Base-by-base conservation (phyloP, 2,888 invertebrate genomes). In the Hecatera dysodea region DNA sequence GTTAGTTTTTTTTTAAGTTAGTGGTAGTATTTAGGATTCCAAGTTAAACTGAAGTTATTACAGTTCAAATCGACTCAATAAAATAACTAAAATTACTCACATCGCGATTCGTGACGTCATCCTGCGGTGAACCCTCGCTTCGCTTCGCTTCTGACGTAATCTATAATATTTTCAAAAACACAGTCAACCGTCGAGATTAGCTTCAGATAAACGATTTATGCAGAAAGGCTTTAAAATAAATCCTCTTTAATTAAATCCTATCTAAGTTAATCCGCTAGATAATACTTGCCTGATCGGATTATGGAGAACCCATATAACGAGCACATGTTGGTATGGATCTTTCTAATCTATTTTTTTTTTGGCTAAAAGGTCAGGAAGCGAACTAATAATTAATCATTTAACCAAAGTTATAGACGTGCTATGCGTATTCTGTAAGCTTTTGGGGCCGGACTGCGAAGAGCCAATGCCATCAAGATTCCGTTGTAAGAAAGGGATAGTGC, bases 161-260 rank as follows among this genome's bases (percentile, higher is more conserved):
- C 19, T 39, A 11, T 1, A 39, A 72, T 60, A 70, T 52, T 76
- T 56, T 48, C 63, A 50, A 27, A n/a, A 44, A 44, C 17, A 48
- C 42, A 33, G n/a, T 24, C 22, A 29, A 33, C 42, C 27, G 19
- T 44, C 12, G 27, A 60, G 56, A 61, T 65, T 52, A 70, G 8
- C 50, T 60, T 29, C 36, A 61, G 15, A 56, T 56, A 64, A 56
- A 56, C 36, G 46, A 64, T 77, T 65, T 46, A 70, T 22, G 22
- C 22, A 36, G 44, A 53, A 61, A 61, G 60, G 78, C 8, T 70
- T 75, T 52, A 63, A 59, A 70, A 70, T 52, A 64, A 77, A 77
- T 75, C 64, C 71, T 46, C 24, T 55, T 70, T 75, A 56, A 75
- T 75, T 77, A 65, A 75, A 65, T 75, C 29, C 50, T 64, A 39